Base-by-base conservation (phyloP, 2,113 vertebrate genomes). In the Rynchops niger region DNA sequence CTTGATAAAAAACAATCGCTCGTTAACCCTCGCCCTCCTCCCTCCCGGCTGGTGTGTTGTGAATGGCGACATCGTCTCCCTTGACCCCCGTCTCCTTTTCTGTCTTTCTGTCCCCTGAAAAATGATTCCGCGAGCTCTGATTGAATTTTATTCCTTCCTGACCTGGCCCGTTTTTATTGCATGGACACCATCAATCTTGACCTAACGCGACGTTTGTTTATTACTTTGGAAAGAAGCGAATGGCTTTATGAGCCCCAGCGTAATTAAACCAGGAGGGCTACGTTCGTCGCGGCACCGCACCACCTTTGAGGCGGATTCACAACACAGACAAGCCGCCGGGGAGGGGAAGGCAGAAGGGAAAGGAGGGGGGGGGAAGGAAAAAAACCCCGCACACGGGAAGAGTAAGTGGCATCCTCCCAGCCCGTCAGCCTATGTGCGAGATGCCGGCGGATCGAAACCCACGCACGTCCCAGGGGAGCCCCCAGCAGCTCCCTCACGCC, bases 201-300 rank as follows among this genome's bases (percentile, higher is more conserved):
- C 94, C 98, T 99, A 99, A 99, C 98, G 96, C 96, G 99, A 99
- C 99, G 98, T 99, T 99, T 99, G 99, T 99, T 99, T 99, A 99
- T 98, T 98, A 97, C 98, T 97, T 97, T 97, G 98, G 98, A 98
- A 98, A 98, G 98, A 97, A 98, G 95, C 97, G 98, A 98, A 98
- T 98, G 98, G 97, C 98, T 99, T 98, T 98, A 98, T 97, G 98
- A 98, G 98, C 92, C 78, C 65, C 84, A 27, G 93, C 32, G 86
- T 76, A 97, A 97, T 97, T 90, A 95, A 96, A 82, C 21, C 74
- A 79, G 83, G 86, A 91, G 82, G 47, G 63, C 74, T 80, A 7
- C 80, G 61, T 45, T 72, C 90, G 55, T 56, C 74, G 67, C 61
- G 42, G 78, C 92, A 85, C 95, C 90, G 82, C 97, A 95, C 79